These are phyloP conservation scores for Coturnix japonica DNA, from an alignment of 2,113 vertebrate species.

Conservation along the genomic window DNA sequence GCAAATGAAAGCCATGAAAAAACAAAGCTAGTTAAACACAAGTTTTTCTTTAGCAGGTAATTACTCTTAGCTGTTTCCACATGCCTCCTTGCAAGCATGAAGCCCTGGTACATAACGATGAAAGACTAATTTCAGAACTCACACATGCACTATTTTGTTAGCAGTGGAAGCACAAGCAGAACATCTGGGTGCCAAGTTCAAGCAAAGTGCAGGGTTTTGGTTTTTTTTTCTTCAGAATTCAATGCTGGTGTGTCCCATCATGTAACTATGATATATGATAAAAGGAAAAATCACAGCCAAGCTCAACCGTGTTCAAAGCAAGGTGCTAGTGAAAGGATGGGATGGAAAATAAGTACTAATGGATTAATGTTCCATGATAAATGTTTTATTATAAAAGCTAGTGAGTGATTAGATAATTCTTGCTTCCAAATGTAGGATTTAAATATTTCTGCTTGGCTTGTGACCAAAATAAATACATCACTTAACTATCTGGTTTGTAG, in stretches of 20 bases:
- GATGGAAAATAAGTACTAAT: slow-evolving; percentile 80
- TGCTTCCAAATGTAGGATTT: slow-evolving; percentile 79
- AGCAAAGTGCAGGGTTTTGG: slow-evolving; percentile 77
- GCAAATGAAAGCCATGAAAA: slow-evolving; percentile 67
- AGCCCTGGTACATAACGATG: slow-evolving; percentile 39
- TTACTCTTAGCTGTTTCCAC: slow-evolving; percentile 55
- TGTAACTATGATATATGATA: slow-evolving; percentile 82
- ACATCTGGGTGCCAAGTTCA: slow-evolving; percentile 80
- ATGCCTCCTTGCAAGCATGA: slow-evolving; percentile 23
- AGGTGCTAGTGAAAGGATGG: slow-evolving; percentile 79
- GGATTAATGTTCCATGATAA: slow-evolving; percentile 81
- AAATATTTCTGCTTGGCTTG: slow-evolving; percentile 78
- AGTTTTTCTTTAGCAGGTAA: slow-evolving; percentile 58
- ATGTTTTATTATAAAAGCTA: slow-evolving; percentile 80
- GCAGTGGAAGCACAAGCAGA: slow-evolving; percentile 63
- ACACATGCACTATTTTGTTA: slow-evolving; percentile 54
- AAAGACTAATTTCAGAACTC: slow-evolving; percentile 68
- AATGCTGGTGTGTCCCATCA: slow-evolving; percentile 72
- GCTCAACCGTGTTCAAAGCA: slow-evolving; percentile 76
- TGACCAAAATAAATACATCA: slow-evolving; percentile 80
- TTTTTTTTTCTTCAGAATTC: slow-evolving; percentile 55
- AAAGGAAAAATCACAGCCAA: slow-evolving; percentile 77
- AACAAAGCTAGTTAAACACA: slow-evolving; percentile 57
- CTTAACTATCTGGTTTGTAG: slow-evolving; percentile 69
- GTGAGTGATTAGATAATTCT: slow-evolving; percentile 84